Evolutionary conservation across 2,888 invertebrate species (phyloP).

Genomic region (Dicyrtomina minuta): DNA sequence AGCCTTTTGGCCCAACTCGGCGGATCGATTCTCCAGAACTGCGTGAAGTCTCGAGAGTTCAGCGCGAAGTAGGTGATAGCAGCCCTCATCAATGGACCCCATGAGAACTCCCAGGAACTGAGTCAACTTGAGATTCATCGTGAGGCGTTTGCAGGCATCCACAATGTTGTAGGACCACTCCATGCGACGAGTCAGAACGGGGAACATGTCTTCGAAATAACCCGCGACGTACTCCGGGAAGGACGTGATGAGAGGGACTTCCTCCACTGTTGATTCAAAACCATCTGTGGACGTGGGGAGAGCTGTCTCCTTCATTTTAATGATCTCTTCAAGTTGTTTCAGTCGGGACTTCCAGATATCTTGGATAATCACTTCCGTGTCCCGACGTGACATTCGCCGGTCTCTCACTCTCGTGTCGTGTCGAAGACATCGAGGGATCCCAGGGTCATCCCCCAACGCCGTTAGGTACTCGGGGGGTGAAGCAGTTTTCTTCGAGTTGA

Average conservation of each 20-base stretch:
- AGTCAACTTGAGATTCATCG: conserved; percentile 28
- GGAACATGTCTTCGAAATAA: conserved; percentile 39
- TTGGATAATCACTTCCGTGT: conserved; percentile 60
- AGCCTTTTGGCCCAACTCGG: background rate
- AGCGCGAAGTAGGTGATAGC: conserved; percentile 20
- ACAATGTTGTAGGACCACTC: conserved; percentile 46
- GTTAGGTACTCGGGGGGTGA: conserved; percentile 26
- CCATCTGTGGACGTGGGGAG: background rate
- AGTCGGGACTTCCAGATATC: conserved; percentile 58
- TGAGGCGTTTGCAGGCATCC: conserved; percentile 39
- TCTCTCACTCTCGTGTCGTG: conserved; percentile 56
- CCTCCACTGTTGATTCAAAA: conserved; percentile 40
- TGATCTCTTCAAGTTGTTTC: background rate
- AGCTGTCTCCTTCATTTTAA: background rate
- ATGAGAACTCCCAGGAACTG: conserved; percentile 32
- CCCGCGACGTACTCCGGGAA: conserved; percentile 35
- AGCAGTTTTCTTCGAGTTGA: conserved; percentile 27
- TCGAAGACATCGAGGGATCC: conserved; percentile 27
- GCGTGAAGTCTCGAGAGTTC: conserved; percentile 16
- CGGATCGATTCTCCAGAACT: background rate
- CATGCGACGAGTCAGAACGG: conserved; percentile 26
- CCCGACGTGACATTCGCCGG: conserved; percentile 60
- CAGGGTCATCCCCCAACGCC: conserved; percentile 23
- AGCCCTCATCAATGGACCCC: conserved; percentile 29
- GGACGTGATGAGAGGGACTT: conserved; percentile 48